These are phyloP conservation scores for Scelioninae gen. 2 DNA, from an alignment of 2,888 invertebrate species.

Conservation along the genomic window DNA sequence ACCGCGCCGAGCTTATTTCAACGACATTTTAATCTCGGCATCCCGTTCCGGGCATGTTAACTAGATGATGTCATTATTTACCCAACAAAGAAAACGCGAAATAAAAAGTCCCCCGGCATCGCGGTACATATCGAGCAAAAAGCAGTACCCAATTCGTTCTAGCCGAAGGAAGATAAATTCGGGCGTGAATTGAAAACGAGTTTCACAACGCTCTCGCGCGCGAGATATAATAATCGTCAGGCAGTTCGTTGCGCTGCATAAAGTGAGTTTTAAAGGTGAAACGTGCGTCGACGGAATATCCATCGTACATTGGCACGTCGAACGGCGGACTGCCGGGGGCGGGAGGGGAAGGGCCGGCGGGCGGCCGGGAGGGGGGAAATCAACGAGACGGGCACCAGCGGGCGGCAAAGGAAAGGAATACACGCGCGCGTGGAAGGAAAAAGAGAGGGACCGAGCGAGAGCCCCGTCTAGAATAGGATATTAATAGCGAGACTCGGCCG, in stretches of 20 bases:
- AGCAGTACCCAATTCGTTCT: slow-evolving; percentile 1
- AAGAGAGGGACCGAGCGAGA: slow-evolving; percentile 51
- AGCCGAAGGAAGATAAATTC: slow-evolving; percentile 21
- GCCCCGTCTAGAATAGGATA: slow-evolving; percentile 66
- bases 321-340: slow-evolving; percentile 17
- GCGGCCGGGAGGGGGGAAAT: neutral
- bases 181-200: slow-evolving; percentile 40
- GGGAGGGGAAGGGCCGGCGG: slow-evolving; percentile 30
- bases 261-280: slow-evolving; percentile 54
- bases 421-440: slow-evolving; percentile 61
- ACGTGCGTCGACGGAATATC: slow-evolving; percentile 55
- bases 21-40: too few species aligned
- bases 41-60: too few species aligned
- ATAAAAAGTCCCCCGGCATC: neutral
- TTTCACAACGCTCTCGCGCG: slow-evolving; percentile 26
- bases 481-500: slow-evolving; percentile 70
- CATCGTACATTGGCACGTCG: slow-evolving; percentile 53
- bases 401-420: slow-evolving; percentile 52
- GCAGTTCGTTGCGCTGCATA: slow-evolving; percentile 42
- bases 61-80: neutral
- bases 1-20: too few species aligned
- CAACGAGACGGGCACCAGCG: too few species aligned
- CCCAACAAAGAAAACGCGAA: neutral
- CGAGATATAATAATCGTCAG: slow-evolving; percentile 44
- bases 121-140: neutral